A percentile compares a stretch with the other conserved stretches of the same genome.
Evolutionary conservation across 2,888 invertebrate genomes (phyloP).

Genomic region (Incurvaria masculella): DNA sequence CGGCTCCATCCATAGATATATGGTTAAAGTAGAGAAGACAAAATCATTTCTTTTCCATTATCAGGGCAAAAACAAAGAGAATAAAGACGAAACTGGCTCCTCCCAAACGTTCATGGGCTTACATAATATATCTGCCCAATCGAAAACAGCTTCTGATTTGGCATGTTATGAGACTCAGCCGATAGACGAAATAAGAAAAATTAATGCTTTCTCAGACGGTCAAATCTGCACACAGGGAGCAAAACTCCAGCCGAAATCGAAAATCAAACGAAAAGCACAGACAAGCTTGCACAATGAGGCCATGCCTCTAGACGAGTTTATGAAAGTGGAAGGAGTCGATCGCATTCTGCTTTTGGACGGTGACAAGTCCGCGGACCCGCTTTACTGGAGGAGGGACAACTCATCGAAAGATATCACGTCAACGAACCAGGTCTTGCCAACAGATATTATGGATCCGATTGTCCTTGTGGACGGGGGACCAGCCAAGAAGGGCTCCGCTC

Average conservation of each 20-base stretch:
- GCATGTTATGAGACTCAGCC: too few relatives aligned
- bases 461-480: conserved; percentile 42
- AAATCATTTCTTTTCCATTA: conserved; percentile 46
- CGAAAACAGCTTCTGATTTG: too few relatives aligned
- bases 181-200: too few relatives aligned
- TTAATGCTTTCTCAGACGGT: neutral
- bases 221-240: conserved; percentile 8
- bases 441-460: conserved; percentile 31
- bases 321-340: conserved; percentile 34
- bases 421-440: neutral
- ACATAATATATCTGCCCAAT: too few relatives aligned
- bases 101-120: too few relatives aligned
- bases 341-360: conserved; percentile 25
- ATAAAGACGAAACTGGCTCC: too few relatives aligned
- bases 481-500: conserved; percentile 38
- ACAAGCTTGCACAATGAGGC: conserved; percentile 40
- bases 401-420: too few relatives aligned
- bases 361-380: conserved; percentile 11
- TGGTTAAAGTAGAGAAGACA: conserved; percentile 46
- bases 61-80: neutral
- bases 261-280: conserved; percentile 30
- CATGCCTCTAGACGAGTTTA: conserved; percentile 45
- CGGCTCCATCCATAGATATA: conserved; percentile 34
- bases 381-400: conserved; percentile 15
- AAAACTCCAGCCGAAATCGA: conserved; percentile 22